Conservation (phyloP, 2,113 vertebrate genomes). For the Hemiscyllium ocellatum region DNA sequence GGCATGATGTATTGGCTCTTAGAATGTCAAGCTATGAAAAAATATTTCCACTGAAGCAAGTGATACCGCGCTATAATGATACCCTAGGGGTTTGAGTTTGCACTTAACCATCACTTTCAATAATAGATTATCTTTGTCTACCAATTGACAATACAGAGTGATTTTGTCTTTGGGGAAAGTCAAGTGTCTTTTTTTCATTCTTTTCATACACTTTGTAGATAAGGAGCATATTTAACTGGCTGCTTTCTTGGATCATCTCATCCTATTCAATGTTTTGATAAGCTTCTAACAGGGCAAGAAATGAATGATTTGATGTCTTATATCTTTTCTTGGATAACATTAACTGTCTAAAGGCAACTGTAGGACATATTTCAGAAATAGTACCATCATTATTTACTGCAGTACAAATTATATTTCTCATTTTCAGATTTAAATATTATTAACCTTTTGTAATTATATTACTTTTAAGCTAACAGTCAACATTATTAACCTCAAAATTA, state of each 20-base stretch:
- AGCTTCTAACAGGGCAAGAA: background rate
- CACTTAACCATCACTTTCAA: slow-evolving; percentile 22
- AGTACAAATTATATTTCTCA: background rate
- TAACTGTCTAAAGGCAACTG: background rate
- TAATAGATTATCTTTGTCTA: slow-evolving; percentile 13
- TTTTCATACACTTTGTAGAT: background rate
- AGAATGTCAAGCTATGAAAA: slow-evolving; percentile 28
- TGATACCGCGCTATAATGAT: background rate
- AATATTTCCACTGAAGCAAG: slow-evolving; percentile 2
- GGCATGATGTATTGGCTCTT: background rate
- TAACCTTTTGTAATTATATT: background rate
- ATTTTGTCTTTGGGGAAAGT: slow-evolving; percentile 18
- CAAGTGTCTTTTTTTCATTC: background rate
- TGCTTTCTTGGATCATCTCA: slow-evolving; percentile 9
- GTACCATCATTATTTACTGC: background rate
- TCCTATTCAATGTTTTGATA: background rate
- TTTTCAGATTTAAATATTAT: background rate
- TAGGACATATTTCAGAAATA: background rate
- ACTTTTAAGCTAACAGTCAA: background rate
- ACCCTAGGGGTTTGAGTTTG: background rate
- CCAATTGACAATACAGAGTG: background rate
- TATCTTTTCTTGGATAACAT: background rate
- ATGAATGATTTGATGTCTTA: background rate
- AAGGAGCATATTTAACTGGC: background rate
- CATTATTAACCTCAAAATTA: background rate